Percentiles rank a stretch among this genome's conserved stretches.
Conservation (phyloP, 2,113 vertebrate genomes). For the Poeciliopsis prolifica region DNA sequence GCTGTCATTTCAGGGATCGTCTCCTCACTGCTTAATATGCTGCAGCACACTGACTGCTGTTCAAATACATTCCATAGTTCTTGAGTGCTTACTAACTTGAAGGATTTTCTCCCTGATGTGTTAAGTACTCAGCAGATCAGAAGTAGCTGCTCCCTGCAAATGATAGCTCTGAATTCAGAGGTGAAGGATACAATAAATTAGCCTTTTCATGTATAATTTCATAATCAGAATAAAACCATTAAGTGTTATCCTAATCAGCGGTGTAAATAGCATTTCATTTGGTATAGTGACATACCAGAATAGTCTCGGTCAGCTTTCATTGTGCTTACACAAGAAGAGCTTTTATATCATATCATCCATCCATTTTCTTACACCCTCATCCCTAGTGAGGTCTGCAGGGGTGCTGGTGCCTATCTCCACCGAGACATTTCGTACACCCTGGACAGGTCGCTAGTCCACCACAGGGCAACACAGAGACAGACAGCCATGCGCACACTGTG, state of each 20-base stretch:
- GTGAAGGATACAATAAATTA: not conserved
- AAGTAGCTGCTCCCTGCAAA: not conserved
- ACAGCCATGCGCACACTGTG: too few relatives aligned
- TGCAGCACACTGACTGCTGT: slow-evolving; percentile 10
- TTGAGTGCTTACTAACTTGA: slow-evolving; percentile 2
- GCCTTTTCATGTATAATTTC: not conserved
- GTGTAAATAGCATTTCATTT: not conserved
- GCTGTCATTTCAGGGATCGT: slow-evolving; percentile 28
- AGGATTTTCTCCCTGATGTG: slow-evolving; percentile 18
- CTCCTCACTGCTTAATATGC: slow-evolving; percentile 21
- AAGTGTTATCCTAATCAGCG: not conserved
- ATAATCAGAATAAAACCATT: not conserved
- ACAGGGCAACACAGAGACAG: too few relatives aligned
- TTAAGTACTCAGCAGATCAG: not conserved
- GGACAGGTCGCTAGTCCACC: too few relatives aligned
- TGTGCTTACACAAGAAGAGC: not conserved
- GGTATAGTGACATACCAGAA: not conserved
- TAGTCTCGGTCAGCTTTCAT: too few relatives aligned
- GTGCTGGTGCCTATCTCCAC: too few relatives aligned
- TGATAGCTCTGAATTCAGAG: not conserved
- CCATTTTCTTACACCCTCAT: too few relatives aligned
- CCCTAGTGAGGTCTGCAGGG: too few relatives aligned
- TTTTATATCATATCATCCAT: not conserved
- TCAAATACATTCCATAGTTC: not conserved
- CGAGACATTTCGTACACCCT: too few relatives aligned